phyloP scores from a whole-genome alignment of 2,797 vertebrate species.

The Pteronotus mesoamericanus region DNA sequence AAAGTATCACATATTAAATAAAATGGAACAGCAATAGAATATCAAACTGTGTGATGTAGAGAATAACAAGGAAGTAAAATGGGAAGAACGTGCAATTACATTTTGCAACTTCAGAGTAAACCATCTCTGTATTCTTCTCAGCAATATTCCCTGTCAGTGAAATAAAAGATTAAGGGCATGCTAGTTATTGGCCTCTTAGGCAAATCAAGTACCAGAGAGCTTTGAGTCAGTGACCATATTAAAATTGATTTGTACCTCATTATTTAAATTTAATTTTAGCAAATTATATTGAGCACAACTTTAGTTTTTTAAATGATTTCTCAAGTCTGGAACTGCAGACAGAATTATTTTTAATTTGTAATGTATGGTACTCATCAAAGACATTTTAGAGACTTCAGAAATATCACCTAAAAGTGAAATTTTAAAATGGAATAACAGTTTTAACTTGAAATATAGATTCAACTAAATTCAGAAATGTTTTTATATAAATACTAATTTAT shows the following conservation, averaged over 20 bases:
- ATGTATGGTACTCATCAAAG: neutral
- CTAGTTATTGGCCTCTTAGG: neutral
- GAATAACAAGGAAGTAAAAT: neutral
- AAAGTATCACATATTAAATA: neutral
- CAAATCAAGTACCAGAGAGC: neutral
- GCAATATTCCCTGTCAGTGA: neutral
- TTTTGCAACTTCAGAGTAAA: neutral
- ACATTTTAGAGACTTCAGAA: neutral
- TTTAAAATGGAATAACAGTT: neutral
- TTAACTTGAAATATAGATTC: neutral
- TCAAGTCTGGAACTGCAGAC: neutral
- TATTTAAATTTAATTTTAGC: neutral
- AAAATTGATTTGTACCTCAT: neutral
- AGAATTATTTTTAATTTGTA: neutral
- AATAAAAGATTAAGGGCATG: neutral
- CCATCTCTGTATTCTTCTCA: neutral
- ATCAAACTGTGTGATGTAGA: neutral
- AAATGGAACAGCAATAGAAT: neutral
- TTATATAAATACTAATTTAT: neutral
- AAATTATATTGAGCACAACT: neutral
- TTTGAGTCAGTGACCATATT: neutral
- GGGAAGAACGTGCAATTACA: neutral
- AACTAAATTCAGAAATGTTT: neutral
- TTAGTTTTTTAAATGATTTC: neutral
- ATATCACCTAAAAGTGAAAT: neutral